A percentile compares a stretch with the other conserved stretches of the same genome.
Evolutionary conservation across 1,140 invertebrate species (phyloP).

Genomic region (Gryllus bimaculatus): DNA sequence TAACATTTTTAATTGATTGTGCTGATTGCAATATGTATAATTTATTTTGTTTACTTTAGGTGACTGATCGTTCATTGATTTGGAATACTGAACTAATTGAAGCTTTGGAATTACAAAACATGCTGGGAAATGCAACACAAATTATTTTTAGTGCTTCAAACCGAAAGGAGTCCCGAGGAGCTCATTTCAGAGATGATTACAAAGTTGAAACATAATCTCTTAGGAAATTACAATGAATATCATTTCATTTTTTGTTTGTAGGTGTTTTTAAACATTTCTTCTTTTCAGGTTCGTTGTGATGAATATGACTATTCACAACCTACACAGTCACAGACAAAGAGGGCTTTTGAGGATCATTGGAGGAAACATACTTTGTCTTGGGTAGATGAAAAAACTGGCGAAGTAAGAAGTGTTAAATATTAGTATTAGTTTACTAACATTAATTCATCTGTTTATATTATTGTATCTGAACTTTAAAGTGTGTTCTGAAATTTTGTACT

Average conservation of each 20-base stretch:
- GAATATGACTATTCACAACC: constrained; percentile 71
- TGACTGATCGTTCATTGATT: constrained; percentile 56
- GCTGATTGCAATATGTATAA: too few relatives aligned
- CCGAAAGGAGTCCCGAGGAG: constrained; percentile 75
- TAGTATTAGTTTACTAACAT: constrained; percentile 24
- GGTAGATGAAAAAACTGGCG: constrained; percentile 55
- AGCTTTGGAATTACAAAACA: constrained; percentile 75
- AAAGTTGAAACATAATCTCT: constrained; percentile 35
- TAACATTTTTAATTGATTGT: too few relatives aligned
- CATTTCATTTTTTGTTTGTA: too few relatives aligned
- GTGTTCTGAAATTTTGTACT: too few relatives aligned
- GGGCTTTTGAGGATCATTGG: constrained; percentile 72
- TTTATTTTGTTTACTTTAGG: constrained; percentile 33
- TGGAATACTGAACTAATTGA: constrained; percentile 86
- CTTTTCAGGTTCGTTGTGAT: constrained; percentile 53
- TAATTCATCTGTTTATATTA: constrained; percentile 12
- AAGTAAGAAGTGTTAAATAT: constrained; percentile 39
- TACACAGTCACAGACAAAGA: constrained; percentile 58
- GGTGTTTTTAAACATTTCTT: neutral
- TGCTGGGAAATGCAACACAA: constrained; percentile 61
- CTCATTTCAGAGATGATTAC: constrained; percentile 77
- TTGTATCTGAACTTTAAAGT: neutral
- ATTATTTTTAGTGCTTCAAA: constrained; percentile 66
- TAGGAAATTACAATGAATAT: too few relatives aligned
- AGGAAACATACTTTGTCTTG: constrained; percentile 78